These are phyloP conservation scores for Dallia pectoralis DNA, from an alignment of 2,797 vertebrate genomes.

Conservation along the genomic window DNA sequence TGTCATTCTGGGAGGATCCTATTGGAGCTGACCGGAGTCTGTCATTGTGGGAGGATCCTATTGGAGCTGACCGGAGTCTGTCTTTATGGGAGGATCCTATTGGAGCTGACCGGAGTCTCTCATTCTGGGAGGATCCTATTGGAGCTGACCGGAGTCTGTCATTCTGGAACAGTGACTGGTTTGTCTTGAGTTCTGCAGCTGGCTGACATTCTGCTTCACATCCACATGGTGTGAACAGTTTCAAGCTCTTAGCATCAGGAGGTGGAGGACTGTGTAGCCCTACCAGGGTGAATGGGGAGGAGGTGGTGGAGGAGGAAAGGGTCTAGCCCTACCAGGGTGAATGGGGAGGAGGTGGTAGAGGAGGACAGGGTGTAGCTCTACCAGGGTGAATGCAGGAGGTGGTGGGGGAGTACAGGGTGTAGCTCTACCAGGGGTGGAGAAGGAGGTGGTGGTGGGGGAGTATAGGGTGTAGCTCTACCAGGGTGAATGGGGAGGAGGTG, in stretches of 20 bases:
- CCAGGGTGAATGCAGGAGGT: background rate
- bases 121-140: background rate
- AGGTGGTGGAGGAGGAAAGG: no score
- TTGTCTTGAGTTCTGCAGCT: conserved; percentile 30
- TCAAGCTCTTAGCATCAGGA: background rate
- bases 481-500: background rate
- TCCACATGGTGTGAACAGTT: background rate
- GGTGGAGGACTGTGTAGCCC: background rate
- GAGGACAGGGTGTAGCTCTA: background rate
- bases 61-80: background rate
- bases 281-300: background rate
- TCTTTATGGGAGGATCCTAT: background rate
- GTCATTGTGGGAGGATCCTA: background rate
- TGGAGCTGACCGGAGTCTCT: no score
- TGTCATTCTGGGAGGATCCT: background rate
- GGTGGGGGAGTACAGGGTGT: background rate
- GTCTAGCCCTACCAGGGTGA: background rate
- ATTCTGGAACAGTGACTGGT: conserved; percentile 23
- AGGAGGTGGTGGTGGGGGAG: background rate
- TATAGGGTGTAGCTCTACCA: background rate
- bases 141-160: background rate
- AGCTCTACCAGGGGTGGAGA: background rate
- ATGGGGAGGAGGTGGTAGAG: background rate
- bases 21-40: background rate
- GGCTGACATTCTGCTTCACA: conserved; percentile 37